A percentile compares a stretch with the other conserved stretches of the same genome.
Conservation (phyloP, 2,797 vertebrate species). For the Chelonia mydas region DNA sequence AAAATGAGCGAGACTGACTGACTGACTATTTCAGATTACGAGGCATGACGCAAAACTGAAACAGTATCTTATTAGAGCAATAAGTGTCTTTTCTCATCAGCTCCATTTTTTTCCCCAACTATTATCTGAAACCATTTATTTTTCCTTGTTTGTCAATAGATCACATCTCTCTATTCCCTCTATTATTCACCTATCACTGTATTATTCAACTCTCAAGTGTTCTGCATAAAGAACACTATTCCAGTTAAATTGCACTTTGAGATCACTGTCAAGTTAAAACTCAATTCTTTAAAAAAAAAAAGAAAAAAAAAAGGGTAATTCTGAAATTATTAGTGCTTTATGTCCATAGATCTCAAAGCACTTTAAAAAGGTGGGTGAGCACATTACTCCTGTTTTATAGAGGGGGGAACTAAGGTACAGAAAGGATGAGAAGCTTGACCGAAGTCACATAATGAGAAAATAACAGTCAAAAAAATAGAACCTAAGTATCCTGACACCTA, state of each 20-base stretch:
- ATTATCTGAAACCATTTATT: background rate
- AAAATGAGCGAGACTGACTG: background rate
- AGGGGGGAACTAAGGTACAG: no score
- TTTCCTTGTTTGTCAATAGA: background rate
- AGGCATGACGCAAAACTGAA: background rate
- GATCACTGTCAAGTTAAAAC: background rate
- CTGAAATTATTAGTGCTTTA: background rate
- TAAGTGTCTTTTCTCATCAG: background rate
- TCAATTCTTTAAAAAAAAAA: background rate
- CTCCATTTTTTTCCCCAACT: no score
- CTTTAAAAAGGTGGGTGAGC: background rate
- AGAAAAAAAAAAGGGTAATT: background rate
- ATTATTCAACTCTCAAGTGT: background rate
- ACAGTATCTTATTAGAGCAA: background rate
- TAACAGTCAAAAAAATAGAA: background rate
- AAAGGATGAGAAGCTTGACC: no score
- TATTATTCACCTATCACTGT: background rate
- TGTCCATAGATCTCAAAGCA: background rate
- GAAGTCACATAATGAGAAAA: background rate
- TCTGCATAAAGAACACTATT: no score
- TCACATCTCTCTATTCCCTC: background rate
- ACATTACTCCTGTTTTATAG: background rate
- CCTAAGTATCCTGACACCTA: background rate
- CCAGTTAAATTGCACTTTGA: background rate
- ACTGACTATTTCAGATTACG: background rate